Evolutionary conservation across 1,140 invertebrate genomes (phyloP).

Genomic region (Drosophila burlai): DNA sequence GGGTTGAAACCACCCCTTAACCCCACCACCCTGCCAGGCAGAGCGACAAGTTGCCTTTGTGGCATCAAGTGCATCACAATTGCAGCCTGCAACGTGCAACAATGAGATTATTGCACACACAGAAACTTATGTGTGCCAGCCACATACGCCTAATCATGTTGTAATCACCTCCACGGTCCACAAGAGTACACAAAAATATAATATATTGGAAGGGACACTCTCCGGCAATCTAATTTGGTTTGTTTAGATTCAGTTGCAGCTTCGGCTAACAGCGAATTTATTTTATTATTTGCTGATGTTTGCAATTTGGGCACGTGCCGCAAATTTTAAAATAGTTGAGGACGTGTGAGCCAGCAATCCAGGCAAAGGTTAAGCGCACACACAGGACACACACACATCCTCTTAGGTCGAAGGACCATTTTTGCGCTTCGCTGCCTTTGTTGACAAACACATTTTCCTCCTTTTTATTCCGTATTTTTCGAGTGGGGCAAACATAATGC

Average conservation of each 20-base stretch:
- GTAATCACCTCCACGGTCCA: constrained; percentile 40
- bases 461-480: constrained; percentile 22
- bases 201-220: constrained; percentile 26
- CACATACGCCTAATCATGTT: constrained; percentile 69
- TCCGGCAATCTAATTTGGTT: constrained; percentile 65
- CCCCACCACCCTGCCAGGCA: constrained; percentile 1
- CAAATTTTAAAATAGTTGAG: constrained; percentile 82
- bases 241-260: constrained; percentile 32
- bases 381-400: constrained; percentile 15
- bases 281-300: constrained; percentile 85
- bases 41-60: constrained; percentile 48
- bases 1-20: constrained; percentile 8
- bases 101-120: constrained; percentile 44
- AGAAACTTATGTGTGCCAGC: constrained; percentile 52
- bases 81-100: constrained; percentile 24
- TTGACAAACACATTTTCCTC: constrained; percentile 68
- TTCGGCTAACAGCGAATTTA: constrained; percentile 76
- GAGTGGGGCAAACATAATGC: constrained; percentile 66
- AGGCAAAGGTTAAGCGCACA: constrained; percentile 46
- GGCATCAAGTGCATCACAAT: constrained; percentile 34
- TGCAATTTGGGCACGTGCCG: constrained; percentile 82
- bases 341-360: constrained; percentile 68
- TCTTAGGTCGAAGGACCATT: constrained; percentile 47
- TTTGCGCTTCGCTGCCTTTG: constrained; percentile 76
- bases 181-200: constrained; percentile 4